These are phyloP conservation scores for Metacarcinus magister DNA, from an alignment of 2,888 invertebrate genomes.

Conservation along the genomic window DNA sequence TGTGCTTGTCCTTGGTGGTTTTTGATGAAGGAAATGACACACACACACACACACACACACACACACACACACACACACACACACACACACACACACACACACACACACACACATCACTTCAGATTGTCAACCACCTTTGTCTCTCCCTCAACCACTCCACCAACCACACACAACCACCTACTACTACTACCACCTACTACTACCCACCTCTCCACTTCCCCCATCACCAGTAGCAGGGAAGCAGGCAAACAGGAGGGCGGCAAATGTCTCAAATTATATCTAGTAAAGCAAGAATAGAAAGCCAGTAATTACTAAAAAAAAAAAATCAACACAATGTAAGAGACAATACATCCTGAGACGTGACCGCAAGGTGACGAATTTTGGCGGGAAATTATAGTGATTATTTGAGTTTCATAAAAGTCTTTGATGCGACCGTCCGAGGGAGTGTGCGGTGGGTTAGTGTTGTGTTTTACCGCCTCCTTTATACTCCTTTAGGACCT, in stretches of 20 bases:
- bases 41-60: not conserved
- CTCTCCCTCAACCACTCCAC: too few species aligned
- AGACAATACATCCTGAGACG: not conserved
- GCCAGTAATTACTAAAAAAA: not conserved
- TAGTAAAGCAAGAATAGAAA: not conserved
- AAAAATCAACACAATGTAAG: not conserved
- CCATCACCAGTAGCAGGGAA: too few species aligned
- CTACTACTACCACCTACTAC: too few species aligned
- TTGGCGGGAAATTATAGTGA: not conserved
- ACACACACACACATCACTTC: not conserved
- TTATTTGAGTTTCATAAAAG: not conserved
- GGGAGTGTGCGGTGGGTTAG: not conserved
- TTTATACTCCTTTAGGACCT: not conserved
- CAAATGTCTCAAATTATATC: not conserved
- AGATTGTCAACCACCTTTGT: not conserved
- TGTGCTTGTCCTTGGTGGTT: slow-evolving; percentile 40
- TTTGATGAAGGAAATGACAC: not conserved
- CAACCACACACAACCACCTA: too few species aligned
- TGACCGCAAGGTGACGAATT: not conserved
- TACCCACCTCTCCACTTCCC: too few species aligned
- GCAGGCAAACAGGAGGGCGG: too few species aligned
- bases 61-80: slow-evolving; percentile 48
- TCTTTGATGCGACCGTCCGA: not conserved
- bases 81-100: slow-evolving; percentile 45
- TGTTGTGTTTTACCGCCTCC: not conserved